These are phyloP conservation scores for Tinea trinotella DNA, from an alignment of 2,888 invertebrate species.

Conservation along the genomic window DNA sequence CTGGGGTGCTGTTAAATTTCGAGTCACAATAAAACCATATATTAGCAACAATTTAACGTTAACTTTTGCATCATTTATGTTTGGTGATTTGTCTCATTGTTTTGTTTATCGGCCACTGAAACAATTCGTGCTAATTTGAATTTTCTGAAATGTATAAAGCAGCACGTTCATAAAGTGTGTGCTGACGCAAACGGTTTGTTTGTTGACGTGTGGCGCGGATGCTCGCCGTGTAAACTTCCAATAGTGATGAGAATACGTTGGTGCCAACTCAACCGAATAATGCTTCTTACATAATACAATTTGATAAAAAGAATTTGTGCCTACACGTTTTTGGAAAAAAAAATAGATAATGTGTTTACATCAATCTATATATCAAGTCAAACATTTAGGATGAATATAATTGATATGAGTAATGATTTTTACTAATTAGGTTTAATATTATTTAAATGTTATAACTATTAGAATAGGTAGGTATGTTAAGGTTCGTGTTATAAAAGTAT, in stretches of 20 bases:
- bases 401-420: no score
- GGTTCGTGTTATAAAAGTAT: no score
- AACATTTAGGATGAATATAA: no score
- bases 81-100: not conserved
- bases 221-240: conserved; percentile 57
- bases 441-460: no score
- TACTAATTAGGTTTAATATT: no score
- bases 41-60: no score
- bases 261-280: not conserved
- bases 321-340: not conserved
- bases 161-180: conserved; percentile 7
- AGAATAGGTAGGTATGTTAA: no score
- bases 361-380: no score
- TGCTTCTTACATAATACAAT: conserved; percentile 11
- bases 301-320: not conserved
- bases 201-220: conserved; percentile 41
- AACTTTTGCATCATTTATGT: not conserved
- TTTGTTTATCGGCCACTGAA: not conserved
- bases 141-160: not conserved
- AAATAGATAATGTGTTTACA: no score
- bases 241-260: conserved; percentile 39
- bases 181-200: conserved; percentile 54
- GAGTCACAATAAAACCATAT: no score
- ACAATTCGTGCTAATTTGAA: conserved; percentile 3
- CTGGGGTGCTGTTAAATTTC: no score